A percentile compares a stretch with the other conserved stretches of the same genome.
phyloP scores from a whole-genome alignment of 2,797 vertebrate species.

The Fistularia tabacaria region DNA sequence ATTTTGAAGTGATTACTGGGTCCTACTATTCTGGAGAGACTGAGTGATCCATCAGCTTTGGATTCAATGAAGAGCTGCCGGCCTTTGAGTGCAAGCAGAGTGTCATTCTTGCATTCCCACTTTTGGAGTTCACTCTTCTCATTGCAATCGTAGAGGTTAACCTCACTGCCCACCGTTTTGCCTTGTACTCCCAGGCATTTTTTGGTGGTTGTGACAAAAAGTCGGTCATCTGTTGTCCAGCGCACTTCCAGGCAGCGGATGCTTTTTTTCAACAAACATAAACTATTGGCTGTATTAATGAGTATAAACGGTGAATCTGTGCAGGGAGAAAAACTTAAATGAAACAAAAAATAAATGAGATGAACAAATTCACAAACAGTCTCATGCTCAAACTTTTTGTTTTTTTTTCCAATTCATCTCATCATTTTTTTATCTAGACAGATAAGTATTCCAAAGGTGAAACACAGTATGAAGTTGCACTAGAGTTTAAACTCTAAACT shows the following conservation, averaged over 20 bases:
- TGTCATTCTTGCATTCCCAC: constrained; percentile 89
- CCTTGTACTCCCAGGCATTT: constrained; percentile 83
- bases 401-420: no score
- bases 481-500: no score
- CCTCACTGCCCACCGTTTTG: constrained; percentile 73
- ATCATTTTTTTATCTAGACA: no score
- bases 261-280: constrained; percentile 42
- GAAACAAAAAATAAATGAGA: no score
- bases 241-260: constrained; percentile 64
- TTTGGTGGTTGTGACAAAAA: constrained; percentile 72
- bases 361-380: no score
- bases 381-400: no score
- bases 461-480: no score
- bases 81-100: constrained; percentile 80
- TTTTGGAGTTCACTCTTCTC: constrained; percentile 77
- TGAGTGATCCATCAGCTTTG: constrained; percentile 72
- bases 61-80: constrained; percentile 80
- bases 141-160: constrained; percentile 81
- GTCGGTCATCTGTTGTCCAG: constrained; percentile 83
- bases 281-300: constrained; percentile 45
- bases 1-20: constrained; percentile 82
- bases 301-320: constrained; percentile 55
- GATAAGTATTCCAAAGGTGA: no score
- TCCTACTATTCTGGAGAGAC: constrained; percentile 77
- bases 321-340: constrained; percentile 1